A percentile compares a stretch with the other conserved stretches of the same genome.
Conservation (phyloP, 64 coral and sea anemone species). For the Trachythela sp. region DNA sequence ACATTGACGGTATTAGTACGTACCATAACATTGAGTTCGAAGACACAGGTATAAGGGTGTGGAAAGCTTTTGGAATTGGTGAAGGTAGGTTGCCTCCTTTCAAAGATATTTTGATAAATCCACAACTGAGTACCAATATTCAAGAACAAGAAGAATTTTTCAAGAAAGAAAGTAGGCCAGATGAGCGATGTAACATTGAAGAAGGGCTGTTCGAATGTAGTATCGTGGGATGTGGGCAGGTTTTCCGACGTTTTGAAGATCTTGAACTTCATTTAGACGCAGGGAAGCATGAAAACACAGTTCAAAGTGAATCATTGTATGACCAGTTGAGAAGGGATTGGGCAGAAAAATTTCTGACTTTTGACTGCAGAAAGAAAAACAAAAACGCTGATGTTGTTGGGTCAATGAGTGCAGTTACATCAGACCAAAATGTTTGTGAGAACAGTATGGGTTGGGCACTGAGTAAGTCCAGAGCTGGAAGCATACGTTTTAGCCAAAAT, state of each 20-base stretch:
- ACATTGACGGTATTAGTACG: constrained; percentile 37
- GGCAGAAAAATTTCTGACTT: constrained; percentile 34
- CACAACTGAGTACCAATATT: constrained; percentile 24
- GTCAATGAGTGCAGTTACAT: constrained; percentile 9
- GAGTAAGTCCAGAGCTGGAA: constrained; percentile 32
- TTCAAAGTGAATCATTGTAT: background rate
- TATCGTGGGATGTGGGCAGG: background rate
- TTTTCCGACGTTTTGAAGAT: constrained; percentile 29
- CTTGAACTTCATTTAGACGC: constrained; percentile 18
- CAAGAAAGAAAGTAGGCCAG: background rate
- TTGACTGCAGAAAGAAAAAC: constrained; percentile 28
- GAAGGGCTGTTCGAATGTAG: background rate
- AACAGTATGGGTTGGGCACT: constrained; percentile 44
- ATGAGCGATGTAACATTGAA: background rate
- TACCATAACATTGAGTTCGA: constrained; percentile 33
- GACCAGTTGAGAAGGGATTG: constrained; percentile 46
- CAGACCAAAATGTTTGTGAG: background rate
- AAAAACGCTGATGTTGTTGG: background rate
- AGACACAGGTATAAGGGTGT: constrained; percentile 42
- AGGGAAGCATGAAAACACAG: constrained; percentile 10
- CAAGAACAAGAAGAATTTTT: background rate
- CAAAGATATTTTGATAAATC: constrained; percentile 26
- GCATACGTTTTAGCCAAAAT: constrained; percentile 18
- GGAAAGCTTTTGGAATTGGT: constrained; percentile 38
- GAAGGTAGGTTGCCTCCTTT: constrained; percentile 25